Conservation (phyloP, 1,140 invertebrate genomes). For the Idris sp. region DNA sequence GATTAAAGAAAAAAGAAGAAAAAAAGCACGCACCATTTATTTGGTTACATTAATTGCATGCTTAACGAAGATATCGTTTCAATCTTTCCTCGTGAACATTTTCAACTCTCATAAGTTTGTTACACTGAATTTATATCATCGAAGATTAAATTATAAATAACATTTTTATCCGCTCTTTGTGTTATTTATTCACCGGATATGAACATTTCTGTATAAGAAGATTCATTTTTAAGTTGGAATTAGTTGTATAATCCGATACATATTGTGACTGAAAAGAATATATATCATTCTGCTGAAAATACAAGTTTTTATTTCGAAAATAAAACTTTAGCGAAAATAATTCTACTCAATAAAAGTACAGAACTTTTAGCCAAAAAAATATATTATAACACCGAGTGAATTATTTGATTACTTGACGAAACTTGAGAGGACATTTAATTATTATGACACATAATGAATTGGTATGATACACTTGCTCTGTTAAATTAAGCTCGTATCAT, state of each 20-base stretch:
- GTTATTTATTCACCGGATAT: constrained; percentile 15
- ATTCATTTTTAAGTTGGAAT: constrained; percentile 3
- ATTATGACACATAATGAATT: constrained; percentile 18
- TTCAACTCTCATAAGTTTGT: constrained; percentile 44
- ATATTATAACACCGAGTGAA: too few relatives aligned
- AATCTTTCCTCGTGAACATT: constrained; percentile 45
- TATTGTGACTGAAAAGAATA: too few relatives aligned
- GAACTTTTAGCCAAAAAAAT: too few relatives aligned
- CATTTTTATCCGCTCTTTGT: constrained; percentile 24
- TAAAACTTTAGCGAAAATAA: too few relatives aligned
- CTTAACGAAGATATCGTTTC: constrained; percentile 58
- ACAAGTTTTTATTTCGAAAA: too few relatives aligned
- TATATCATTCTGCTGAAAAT: too few relatives aligned
- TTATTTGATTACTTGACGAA: constrained; percentile 9
- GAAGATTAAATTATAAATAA: constrained; percentile 44
- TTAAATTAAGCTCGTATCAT: constrained; percentile 39
- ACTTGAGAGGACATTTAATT: constrained; percentile 27
- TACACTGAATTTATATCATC: constrained; percentile 41
- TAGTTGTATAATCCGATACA: too few relatives aligned
- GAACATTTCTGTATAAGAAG: constrained; percentile 5
- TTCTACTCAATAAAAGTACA: too few relatives aligned
- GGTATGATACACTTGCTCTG: constrained; percentile 33
- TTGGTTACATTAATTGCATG: constrained; percentile 59
- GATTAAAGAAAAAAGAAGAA: constrained; percentile 60
- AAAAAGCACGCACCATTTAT: constrained; percentile 53